Evolutionary conservation across 2,797 vertebrate genomes (phyloP).

Genomic region (Tenualosa ilisha): DNA sequence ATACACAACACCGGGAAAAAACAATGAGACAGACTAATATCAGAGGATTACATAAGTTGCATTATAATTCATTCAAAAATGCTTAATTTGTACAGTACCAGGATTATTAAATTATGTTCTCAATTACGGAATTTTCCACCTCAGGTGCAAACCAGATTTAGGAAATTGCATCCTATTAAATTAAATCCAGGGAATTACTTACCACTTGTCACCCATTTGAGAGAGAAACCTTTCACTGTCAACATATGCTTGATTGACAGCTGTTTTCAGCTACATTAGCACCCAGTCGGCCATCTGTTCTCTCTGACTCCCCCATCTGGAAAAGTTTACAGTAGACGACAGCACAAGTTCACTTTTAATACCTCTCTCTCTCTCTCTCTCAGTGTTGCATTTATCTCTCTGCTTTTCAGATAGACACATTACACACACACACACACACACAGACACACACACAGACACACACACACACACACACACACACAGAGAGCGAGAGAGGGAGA

Average conservation of each 20-base stretch:
- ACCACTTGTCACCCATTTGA: not conserved
- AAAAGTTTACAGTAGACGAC: not conserved
- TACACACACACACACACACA: too few species aligned
- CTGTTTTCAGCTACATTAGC: not conserved
- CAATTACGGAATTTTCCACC: not conserved
- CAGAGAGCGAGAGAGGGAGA: too few species aligned
- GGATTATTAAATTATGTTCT: not conserved
- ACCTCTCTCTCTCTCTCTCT: not conserved
- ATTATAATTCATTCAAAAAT: not conserved
- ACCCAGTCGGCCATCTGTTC: not conserved
- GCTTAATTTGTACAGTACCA: not conserved
- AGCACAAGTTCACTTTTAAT: not conserved
- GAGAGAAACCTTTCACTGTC: not conserved
- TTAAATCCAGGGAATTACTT: not conserved
- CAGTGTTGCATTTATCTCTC: not conserved
- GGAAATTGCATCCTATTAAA: not conserved
- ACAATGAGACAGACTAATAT: not conserved
- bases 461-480: too few species aligned
- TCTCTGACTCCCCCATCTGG: not conserved
- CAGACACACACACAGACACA: too few species aligned
- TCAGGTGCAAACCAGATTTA: not conserved
- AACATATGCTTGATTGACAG: constrained; percentile 16
- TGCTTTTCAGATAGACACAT: too few species aligned
- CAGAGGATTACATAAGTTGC: not conserved
- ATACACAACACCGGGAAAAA: not conserved